Evolutionary conservation across 1,140 invertebrate genomes (phyloP).

Genomic region (Phortica variegata): DNA sequence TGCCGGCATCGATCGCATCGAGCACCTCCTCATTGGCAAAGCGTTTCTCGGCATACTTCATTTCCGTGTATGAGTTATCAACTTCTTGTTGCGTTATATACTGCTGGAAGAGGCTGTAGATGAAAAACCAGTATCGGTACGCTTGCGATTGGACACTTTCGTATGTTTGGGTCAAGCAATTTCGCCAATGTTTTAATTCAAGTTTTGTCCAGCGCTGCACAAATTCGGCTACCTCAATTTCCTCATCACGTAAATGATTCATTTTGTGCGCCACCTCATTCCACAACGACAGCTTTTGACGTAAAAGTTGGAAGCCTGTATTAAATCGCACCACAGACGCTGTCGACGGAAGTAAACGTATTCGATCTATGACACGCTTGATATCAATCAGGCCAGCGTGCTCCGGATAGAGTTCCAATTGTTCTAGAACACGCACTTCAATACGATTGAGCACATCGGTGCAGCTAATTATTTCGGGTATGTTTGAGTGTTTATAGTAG

Average conservation of each 20-base stretch:
- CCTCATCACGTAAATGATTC: slow-evolving; percentile 75
- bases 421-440: slow-evolving; percentile 63
- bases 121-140: slow-evolving; percentile 87
- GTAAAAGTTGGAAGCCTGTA: slow-evolving; percentile 84
- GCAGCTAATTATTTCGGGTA: slow-evolving; percentile 74
- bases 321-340: slow-evolving; percentile 85
- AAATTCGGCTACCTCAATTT: slow-evolving; percentile 72
- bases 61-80: slow-evolving; percentile 27
- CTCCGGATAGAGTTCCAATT: slow-evolving; percentile 85
- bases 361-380: slow-evolving; percentile 69
- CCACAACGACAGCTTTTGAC: slow-evolving; percentile 86
- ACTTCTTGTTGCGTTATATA: slow-evolving; percentile 45
- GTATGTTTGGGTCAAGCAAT: slow-evolving; percentile 68
- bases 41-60: slow-evolving; percentile 34
- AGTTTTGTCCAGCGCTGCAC: slow-evolving; percentile 90
- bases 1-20: slow-evolving; percentile 19
- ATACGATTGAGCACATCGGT: slow-evolving; percentile 68
- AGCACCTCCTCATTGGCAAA: slow-evolving; percentile 30
- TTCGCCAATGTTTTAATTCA: slow-evolving; percentile 85
- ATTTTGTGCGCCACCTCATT: slow-evolving; percentile 85
- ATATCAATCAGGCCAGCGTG: slow-evolving; percentile 83
- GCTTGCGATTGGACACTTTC: slow-evolving; percentile 65
- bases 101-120: slow-evolving; percentile 71
- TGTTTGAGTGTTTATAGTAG: slow-evolving; percentile 85
- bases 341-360: slow-evolving; percentile 76